phyloP scores from a whole-genome alignment of 2,113 vertebrate species.

The Aldabrachelys gigantea region DNA sequence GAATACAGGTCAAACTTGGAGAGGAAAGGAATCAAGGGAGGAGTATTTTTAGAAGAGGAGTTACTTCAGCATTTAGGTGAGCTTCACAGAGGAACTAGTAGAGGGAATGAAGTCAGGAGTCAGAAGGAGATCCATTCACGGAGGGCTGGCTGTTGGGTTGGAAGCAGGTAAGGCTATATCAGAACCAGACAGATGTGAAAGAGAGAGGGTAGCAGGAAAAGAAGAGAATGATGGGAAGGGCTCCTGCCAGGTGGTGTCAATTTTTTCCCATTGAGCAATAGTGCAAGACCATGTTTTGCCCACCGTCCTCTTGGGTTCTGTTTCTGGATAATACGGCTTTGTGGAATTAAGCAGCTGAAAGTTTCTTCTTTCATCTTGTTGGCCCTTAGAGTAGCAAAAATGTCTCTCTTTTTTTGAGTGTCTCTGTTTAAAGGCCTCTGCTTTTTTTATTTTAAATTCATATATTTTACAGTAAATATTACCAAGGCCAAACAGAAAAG shows the following conservation, averaged over 20 bases:
- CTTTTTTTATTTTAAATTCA: neutral
- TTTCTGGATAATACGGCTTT: neutral
- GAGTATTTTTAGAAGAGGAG: neutral
- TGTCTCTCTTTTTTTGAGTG: neutral
- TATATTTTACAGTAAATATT: neutral
- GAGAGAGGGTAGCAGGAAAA: neutral
- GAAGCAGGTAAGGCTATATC: neutral
- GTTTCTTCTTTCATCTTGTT: neutral
- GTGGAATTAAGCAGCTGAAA: neutral
- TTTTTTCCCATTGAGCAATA: neutral
- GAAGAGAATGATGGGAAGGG: neutral
- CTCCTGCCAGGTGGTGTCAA: neutral
- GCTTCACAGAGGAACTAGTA: neutral
- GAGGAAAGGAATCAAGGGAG: neutral
- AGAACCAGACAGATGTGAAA: neutral
- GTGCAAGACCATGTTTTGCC: neutral
- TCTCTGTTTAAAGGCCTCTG: neutral
- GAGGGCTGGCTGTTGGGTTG: neutral
- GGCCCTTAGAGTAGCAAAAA: neutral
- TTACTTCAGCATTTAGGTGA: neutral
- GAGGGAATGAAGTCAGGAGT: neutral
- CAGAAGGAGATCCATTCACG: neutral
- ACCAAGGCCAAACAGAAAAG: neutral
- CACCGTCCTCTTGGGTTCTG: neutral
- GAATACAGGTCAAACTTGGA: neutral